These are phyloP conservation scores for Narcine bancroftii DNA, from an alignment of 2,113 vertebrate species.

Conservation along the genomic window DNA sequence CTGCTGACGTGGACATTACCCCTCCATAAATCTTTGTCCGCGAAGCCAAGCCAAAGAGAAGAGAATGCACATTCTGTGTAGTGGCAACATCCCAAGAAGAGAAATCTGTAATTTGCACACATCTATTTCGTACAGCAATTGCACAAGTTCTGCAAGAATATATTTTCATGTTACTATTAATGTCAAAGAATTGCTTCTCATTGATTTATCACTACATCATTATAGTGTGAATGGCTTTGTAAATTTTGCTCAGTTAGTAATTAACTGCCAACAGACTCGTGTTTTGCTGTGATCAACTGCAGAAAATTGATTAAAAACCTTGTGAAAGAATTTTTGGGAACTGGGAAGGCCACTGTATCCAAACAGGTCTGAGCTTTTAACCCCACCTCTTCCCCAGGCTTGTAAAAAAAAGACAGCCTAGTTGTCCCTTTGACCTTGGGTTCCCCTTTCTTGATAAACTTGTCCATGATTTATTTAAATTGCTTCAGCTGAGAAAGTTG, in stretches of 20 bases:
- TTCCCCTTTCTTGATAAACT: not conserved
- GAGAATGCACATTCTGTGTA: not conserved
- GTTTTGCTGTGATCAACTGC: not conserved
- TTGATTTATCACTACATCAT: not conserved
- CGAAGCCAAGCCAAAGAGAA: too few species aligned
- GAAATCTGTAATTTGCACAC: not conserved
- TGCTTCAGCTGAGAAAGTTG: not conserved
- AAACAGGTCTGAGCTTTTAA: not conserved
- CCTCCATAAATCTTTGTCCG: too few species aligned
- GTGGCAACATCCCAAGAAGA: not conserved
- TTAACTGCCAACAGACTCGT: not conserved
- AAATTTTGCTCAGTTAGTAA: not conserved
- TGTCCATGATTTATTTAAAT: not conserved
- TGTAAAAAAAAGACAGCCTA: not conserved
- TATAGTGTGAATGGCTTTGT: not conserved
- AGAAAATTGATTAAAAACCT: not conserved
- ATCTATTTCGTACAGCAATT: not conserved
- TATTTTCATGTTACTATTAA: not conserved
- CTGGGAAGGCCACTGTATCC: not conserved
- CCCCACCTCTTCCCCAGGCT: not conserved
- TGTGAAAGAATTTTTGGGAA: not conserved
- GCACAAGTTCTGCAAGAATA: not conserved
- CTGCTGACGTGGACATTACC: too few species aligned
- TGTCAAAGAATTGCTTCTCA: not conserved
- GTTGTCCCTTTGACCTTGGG: not conserved